Conservation (phyloP, 1,140 invertebrate species). For the Cyrtorhinus lividipennis region DNA sequence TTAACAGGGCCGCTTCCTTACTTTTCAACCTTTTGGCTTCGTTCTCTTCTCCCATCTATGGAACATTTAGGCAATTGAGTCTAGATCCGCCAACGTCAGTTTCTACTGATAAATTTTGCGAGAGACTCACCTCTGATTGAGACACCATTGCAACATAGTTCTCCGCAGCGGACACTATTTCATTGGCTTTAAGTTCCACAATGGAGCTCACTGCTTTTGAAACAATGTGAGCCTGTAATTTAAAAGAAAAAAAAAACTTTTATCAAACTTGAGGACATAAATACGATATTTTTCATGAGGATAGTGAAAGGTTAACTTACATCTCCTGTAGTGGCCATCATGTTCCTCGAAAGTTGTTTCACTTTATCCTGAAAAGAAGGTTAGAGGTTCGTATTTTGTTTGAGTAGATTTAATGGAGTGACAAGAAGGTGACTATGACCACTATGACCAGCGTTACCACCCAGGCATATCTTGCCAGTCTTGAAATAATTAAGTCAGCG, state of each 20-base stretch:
- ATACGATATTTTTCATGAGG: background rate
- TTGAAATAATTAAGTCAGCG: too few relatives aligned
- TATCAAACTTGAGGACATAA: background rate
- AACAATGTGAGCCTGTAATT: conserved; percentile 30
- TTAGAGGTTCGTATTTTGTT: too few relatives aligned
- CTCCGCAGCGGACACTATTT: conserved; percentile 37
- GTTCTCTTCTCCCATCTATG: conserved; percentile 7
- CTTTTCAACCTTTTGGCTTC: conserved; percentile 14
- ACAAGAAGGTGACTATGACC: too few relatives aligned
- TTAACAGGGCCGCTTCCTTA: conserved; percentile 13
- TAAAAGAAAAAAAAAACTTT: conserved; percentile 18
- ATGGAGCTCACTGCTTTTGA: conserved; percentile 33
- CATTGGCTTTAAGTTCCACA: conserved; percentile 35
- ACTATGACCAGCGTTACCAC: too few relatives aligned
- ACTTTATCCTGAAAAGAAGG: conserved; percentile 28
- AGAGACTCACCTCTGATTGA: conserved; percentile 31
- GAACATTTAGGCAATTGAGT: too few relatives aligned
- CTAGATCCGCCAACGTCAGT: too few relatives aligned
- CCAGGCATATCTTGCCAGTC: too few relatives aligned
- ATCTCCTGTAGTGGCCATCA: conserved; percentile 31
- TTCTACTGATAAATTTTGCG: background rate
- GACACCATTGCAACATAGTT: conserved; percentile 38
- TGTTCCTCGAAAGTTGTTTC: conserved; percentile 31
- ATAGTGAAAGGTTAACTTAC: conserved; percentile 25
- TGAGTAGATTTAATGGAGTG: too few relatives aligned